These are phyloP conservation scores for Microtus oregoni DNA, from an alignment of 2,113 vertebrate species.

Conservation along the genomic window DNA sequence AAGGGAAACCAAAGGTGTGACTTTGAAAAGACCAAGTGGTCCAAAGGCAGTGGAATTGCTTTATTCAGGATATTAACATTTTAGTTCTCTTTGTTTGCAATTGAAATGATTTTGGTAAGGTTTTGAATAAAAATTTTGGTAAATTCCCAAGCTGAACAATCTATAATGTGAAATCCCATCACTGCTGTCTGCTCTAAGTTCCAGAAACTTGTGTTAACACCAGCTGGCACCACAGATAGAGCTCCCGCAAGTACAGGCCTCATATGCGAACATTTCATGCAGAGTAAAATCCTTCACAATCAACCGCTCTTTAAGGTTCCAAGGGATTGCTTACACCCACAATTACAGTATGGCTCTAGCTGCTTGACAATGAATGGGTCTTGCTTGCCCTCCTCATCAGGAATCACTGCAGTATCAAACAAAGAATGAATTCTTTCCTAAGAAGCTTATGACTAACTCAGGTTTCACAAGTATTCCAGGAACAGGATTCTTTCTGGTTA, in stretches of 20 bases:
- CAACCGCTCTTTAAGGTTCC: slow-evolving; percentile 4
- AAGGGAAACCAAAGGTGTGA: slow-evolving; percentile 49
- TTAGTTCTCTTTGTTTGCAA: background rate
- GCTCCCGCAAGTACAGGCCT: background rate
- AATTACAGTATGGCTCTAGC: background rate
- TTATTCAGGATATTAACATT: slow-evolving; percentile 4
- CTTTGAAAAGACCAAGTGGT: slow-evolving; percentile 10
- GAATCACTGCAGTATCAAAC: slow-evolving; percentile 69
- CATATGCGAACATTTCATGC: background rate
- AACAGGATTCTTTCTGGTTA: slow-evolving; percentile 77
- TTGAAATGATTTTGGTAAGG: background rate
- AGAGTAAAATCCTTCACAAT: slow-evolving; percentile 25
- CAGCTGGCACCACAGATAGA: background rate
- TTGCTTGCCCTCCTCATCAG: slow-evolving; percentile 67
- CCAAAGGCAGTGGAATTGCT: background rate
- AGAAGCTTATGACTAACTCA: slow-evolving; percentile 78
- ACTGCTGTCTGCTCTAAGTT: background rate
- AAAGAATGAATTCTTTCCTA: slow-evolving; percentile 79
- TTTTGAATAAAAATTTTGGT: slow-evolving; percentile 18
- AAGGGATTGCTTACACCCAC: background rate
- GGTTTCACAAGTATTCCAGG: slow-evolving; percentile 75
- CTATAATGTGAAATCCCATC: slow-evolving; percentile 7
- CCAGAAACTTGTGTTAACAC: background rate
- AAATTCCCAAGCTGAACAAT: slow-evolving; percentile 5
- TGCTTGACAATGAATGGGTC: background rate